These are phyloP conservation scores for Hirtodrosophila alboralis DNA, from an alignment of 2,888 invertebrate genomes.

Conservation along the genomic window DNA sequence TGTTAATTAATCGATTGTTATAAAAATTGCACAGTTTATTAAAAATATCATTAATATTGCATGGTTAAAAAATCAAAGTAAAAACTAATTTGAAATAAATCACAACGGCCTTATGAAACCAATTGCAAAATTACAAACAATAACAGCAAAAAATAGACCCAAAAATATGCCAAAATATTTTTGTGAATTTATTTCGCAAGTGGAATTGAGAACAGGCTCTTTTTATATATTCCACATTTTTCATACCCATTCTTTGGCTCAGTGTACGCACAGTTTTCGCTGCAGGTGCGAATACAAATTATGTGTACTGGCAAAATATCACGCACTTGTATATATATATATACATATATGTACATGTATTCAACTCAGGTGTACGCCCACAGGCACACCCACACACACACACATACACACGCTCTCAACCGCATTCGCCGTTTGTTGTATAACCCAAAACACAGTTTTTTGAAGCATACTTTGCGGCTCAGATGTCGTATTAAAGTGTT, in stretches of 20 bases:
- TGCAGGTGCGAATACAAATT: constrained; percentile 44
- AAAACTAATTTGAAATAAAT: too few relatives aligned
- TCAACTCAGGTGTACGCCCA: background rate
- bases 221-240: background rate
- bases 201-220: too few relatives aligned
- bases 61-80: too few relatives aligned
- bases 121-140: too few relatives aligned
- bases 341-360: background rate
- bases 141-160: too few relatives aligned
- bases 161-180: too few relatives aligned
- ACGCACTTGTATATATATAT: constrained; percentile 11
- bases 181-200: too few relatives aligned
- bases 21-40: too few relatives aligned
- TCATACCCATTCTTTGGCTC: constrained; percentile 11
- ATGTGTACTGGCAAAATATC: constrained; percentile 39
- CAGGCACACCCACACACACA: background rate
- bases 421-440: constrained; percentile 6
- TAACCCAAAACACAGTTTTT: constrained; percentile 1
- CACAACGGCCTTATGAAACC: too few relatives aligned
- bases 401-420: constrained; percentile 1
- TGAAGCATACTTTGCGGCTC: constrained; percentile 31
- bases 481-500: background rate
- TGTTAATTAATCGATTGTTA: too few relatives aligned
- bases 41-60: too few relatives aligned
- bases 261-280: constrained; percentile 28